Conservation (phyloP, 2,113 vertebrate species). For the Pica pica region DNA sequence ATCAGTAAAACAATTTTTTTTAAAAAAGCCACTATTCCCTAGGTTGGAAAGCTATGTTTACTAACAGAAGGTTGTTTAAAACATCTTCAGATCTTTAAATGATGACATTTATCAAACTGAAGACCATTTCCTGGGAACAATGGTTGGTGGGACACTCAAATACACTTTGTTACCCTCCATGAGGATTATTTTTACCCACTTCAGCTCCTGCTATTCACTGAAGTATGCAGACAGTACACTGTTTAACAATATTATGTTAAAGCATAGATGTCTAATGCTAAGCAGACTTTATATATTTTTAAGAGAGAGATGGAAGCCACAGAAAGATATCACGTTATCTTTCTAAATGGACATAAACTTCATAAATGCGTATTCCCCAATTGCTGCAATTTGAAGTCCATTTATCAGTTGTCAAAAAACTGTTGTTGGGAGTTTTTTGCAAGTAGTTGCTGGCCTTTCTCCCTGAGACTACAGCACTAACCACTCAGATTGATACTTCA, state of each 20-base stretch:
- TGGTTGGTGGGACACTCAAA: neutral
- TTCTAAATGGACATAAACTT: neutral
- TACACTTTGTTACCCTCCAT: neutral
- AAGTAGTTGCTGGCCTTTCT: neutral
- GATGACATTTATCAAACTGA: neutral
- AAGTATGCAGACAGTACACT: neutral
- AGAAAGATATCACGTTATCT: neutral
- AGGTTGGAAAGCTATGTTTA: neutral
- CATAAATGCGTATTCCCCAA: neutral
- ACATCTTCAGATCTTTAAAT: neutral
- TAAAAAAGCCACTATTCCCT: neutral
- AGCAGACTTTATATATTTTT: neutral
- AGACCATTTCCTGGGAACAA: neutral
- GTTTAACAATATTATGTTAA: neutral
- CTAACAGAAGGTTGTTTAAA: neutral
- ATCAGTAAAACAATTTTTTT: neutral
- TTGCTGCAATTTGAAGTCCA: neutral
- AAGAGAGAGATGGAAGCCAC: neutral
- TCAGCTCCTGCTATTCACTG: neutral
- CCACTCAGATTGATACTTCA: neutral
- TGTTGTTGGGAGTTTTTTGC: neutral
- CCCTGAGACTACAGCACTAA: neutral
- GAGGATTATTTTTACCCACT: neutral
- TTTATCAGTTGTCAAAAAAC: neutral
- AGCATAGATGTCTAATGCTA: neutral